phyloP scores from a whole-genome alignment of 2,113 vertebrate genomes.

The Ploceus nigricollis region DNA sequence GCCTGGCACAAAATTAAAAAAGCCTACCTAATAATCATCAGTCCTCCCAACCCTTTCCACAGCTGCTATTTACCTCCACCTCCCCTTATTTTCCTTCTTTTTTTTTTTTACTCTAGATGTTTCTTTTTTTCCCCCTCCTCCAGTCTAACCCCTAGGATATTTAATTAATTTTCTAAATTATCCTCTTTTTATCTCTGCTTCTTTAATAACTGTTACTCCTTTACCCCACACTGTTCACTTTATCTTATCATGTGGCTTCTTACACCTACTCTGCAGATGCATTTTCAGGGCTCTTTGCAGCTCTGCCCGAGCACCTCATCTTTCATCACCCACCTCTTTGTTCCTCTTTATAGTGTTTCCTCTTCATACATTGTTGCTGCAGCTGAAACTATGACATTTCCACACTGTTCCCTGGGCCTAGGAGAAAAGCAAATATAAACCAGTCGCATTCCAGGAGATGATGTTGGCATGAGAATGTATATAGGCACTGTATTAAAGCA shows the following conservation, averaged over 20 bases:
- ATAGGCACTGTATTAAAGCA: not conserved
- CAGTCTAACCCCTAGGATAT: slow-evolving; percentile 1
- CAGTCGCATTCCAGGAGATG: slow-evolving; percentile 17
- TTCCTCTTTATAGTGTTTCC: not conserved
- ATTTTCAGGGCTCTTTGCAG: not conserved
- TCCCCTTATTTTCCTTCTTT: not conserved
- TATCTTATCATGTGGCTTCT: slow-evolving; percentile 55
- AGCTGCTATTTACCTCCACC: slow-evolving; percentile 46
- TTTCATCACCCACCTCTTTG: slow-evolving; percentile 21
- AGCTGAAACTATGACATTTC: slow-evolving; percentile 3
- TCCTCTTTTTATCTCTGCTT: slow-evolving; percentile 28
- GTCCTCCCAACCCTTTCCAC: not conserved
- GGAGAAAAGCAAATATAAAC: not conserved
- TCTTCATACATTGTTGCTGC: slow-evolving; percentile 9
- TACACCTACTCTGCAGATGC: not conserved
- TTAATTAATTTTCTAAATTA: slow-evolving; percentile 53
- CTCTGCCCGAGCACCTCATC: not conserved
- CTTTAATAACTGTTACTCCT: slow-evolving; percentile 36
- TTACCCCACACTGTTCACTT: slow-evolving; percentile 7
- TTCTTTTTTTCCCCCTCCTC: not conserved
- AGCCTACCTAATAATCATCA: not conserved
- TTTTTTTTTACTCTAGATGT: not conserved
- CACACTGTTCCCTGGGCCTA: not conserved
- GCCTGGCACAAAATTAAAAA: slow-evolving; percentile 43
- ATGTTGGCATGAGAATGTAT: not conserved